Base-by-base conservation (phyloP, 2,113 vertebrate genomes). In the Toxostoma redivivum region DNA sequence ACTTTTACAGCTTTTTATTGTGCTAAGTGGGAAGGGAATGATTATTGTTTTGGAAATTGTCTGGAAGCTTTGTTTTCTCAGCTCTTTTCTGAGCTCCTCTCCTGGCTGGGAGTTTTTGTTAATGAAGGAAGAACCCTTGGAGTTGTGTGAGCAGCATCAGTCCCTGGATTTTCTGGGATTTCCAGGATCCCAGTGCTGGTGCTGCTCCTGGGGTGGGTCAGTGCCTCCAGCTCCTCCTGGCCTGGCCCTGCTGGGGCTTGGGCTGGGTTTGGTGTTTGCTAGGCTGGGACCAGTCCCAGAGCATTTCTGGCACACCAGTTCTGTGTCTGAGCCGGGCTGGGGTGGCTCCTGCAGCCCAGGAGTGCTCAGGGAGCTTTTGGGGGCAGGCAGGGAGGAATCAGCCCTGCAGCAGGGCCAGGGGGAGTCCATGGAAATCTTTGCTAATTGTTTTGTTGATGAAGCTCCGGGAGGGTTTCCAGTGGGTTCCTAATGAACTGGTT, bases 391-490 rank as follows among this genome's bases (percentile, higher is more conserved):
- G 71, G 22, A 25, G 72, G n/a, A 10, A 33, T 18, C 0, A 42
- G 72, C 77, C 90, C 88, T 58, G 38, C 40, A 67, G 94, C 81
- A 15, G 38, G 61, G 79, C 42, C 91, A 8, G 5, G 69, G 81
- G 94, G 92, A 79, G 81, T 10, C 81, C 37, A 3, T 28, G 74
- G 84, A 61, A 94, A 78, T 94, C 69, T 91, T 65, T 45, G 94
- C 97, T 98, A 88, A 98, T 98, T 83, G 97, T 93, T 90, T 96
- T 98, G 98, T 98, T 98, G 98, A 95, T 96, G 96, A 97, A 91
- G 54, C 48, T 35, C 81, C 81, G 81, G 38, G 2, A 87, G 76
- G 53, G 40, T 87, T 97, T 97, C 98, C 96, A 96, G 94, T 51
- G 93, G 95, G 10, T 94, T 97, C 86, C 96, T 98, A 97, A 98